Evolutionary conservation across 1,140 invertebrate genomes (phyloP), one percentile per base, ranked within the genome.

Genomic region (Drosophila sechellia): DNA sequence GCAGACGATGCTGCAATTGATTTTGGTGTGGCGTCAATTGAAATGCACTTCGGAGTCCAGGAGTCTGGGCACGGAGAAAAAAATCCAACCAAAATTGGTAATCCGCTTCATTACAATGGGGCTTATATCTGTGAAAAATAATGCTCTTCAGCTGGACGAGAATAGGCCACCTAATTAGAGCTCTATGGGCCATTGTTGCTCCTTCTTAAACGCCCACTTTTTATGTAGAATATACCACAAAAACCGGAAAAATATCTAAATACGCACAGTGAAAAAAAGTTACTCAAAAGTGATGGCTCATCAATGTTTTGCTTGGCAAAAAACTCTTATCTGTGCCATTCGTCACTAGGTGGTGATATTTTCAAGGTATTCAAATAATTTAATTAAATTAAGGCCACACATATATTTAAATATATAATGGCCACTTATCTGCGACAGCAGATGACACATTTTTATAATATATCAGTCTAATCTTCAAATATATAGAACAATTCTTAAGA

Each of bases 21-120:
- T 84, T 80, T 84, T 70, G 70, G 77, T 70, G 81, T 85, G 72
- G 60, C 77, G 79, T 73, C 79, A 84, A 84, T 84, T 84, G 81
- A 84, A 84, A 85, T 84, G 81, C 81, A 85, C 70, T 74, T 74
- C 69, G 68, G 46, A 72, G 69, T 70, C 69, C 52, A 71, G 66
- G 69, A 72, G 59, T 65, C 59, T 37, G 46, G 39, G 68, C 64
- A 70, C 64, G 52, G 69, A 52, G 46, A 68, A 8, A 61, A 61
- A 68, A 68, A 43, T 22, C 1, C 27, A 31, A 11, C 8, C 35
- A 13, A 42, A 54, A 45, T 52, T 15, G 53, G 31, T 40, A 35
- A 34, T 48, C 31, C 13, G 31, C 31, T 10, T 31, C 22, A 1
- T 0, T 1, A n/a, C 12, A 39, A 60, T 39, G 11, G 8, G 5